Evolutionary conservation across 2,113 vertebrate genomes (phyloP).

Genomic region (Heptranchias perlo): DNA sequence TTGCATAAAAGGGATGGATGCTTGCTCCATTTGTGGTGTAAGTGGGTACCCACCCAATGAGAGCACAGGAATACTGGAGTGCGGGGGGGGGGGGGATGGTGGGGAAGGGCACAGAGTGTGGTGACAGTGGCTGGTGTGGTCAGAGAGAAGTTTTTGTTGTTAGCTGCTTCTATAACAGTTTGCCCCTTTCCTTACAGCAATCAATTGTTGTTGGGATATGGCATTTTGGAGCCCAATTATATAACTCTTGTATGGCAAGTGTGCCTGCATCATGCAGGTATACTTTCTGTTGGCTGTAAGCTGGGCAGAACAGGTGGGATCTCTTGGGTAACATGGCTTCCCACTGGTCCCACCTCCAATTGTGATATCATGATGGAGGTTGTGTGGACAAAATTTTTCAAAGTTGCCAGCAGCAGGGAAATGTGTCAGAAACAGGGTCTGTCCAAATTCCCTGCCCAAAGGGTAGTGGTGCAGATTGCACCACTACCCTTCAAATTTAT

Average conservation of each 20-base stretch:
- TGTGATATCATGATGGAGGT: neutral
- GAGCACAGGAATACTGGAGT: neutral
- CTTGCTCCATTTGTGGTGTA: neutral
- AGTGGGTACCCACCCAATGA: neutral
- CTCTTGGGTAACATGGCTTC: neutral
- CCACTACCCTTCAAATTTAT: neutral
- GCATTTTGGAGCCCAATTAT: neutral
- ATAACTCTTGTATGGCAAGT: neutral
- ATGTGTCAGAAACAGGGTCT: neutral
- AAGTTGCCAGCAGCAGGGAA: neutral
- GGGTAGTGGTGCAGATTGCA: too few relatives aligned
- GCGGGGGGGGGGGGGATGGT: too few relatives aligned
- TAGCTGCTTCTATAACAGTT: neutral
- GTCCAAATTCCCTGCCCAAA: too few relatives aligned
- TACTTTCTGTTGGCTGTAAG: neutral
- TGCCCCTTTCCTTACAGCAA: neutral
- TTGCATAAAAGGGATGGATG: neutral
- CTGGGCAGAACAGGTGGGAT: neutral
- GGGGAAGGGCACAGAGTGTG: neutral
- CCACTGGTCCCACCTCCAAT: neutral
- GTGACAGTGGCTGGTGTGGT: too few relatives aligned
- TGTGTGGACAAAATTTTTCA: neutral
- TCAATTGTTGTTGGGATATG: neutral
- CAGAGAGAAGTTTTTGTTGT: neutral
- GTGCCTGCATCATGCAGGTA: neutral